These are phyloP conservation scores for Trochalopteron elliotii DNA, from an alignment of 2,113 vertebrate genomes.

Conservation along the genomic window DNA sequence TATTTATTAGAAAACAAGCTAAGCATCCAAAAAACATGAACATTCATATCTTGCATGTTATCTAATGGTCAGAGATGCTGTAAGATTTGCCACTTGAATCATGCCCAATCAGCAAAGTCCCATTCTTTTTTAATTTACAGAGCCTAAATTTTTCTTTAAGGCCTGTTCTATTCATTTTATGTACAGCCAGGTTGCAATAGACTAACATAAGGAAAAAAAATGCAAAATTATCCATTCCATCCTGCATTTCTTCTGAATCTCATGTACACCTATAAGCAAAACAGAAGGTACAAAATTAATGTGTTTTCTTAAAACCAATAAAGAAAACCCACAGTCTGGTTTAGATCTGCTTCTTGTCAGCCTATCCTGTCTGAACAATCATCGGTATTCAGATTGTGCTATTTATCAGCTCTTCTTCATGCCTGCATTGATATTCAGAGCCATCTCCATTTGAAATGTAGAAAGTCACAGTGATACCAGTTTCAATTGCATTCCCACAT, in stretches of 20 bases:
- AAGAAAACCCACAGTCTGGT: conserved; percentile 39
- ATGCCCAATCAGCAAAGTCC: conserved; percentile 65
- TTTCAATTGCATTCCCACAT: conserved; percentile 50
- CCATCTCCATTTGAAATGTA: conserved; percentile 57
- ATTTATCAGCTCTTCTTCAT: conserved; percentile 60
- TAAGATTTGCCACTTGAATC: conserved; percentile 65
- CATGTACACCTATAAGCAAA: conserved; percentile 66
- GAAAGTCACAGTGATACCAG: conserved; percentile 77
- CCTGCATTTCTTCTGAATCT: conserved; percentile 69
- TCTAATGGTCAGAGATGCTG: conserved; percentile 62
- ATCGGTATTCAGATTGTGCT: conserved; percentile 73
- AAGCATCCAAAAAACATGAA: conserved; percentile 72
- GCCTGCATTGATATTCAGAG: conserved; percentile 57
- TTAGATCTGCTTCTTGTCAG: conserved; percentile 51
- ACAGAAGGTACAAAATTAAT: conserved; percentile 66
- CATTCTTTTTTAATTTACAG: conserved; percentile 51
- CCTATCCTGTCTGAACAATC: conserved; percentile 64
- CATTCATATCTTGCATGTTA: conserved; percentile 71
- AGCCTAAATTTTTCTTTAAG: conserved; percentile 66
- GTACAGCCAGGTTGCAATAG: conserved; percentile 73
- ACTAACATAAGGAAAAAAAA: conserved; percentile 66
- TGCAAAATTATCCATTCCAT: conserved; percentile 49
- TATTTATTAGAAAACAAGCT: conserved; percentile 77
- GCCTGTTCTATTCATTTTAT: conserved; percentile 58
- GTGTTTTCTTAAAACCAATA: conserved; percentile 43